Base-by-base conservation (phyloP, 2,797 vertebrate species). In the Simalia tracyae region DNA sequence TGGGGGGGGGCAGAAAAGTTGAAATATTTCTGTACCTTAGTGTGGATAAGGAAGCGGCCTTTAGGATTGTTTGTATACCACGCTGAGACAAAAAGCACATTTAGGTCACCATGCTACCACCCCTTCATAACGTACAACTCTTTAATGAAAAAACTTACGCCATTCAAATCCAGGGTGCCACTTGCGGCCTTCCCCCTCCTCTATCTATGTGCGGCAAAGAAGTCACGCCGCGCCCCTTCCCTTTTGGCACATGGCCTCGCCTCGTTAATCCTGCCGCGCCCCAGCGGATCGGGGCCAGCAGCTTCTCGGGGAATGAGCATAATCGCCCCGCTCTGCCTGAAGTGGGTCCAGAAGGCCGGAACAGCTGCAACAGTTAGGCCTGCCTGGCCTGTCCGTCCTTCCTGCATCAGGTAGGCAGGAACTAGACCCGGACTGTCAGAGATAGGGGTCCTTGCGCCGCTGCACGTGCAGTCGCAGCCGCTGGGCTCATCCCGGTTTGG, bases 201-300 rank as follows among this genome's bases (percentile, higher is more conserved):
- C 14, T 54, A 63, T 50, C 91, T 89, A 89, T 63, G 93, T 92
- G 91, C 28, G 7, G 36, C 64, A 12, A 61, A 19, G 57, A 4
- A 64, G 89, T 90, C 91, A 92, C 89, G 89, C 89, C 63, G 86
- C 50, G 46, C 17, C 76, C 86, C 61, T 14, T 76, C 84, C 88
- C 59, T 42, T 26, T 22, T 36, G 2, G 86, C 93, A 92, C 89
- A 90, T 92, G 93, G 89, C 86, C 64, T 31, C 61, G 72, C 31
- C 61, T 28, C 72, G 28, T 54, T 93, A 93, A 93, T 90, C 93
- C 88, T 42, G 63, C 64, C 14, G 56, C 61, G 87, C 56, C 86
- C 22, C 19, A 42, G 10, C 22, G 57, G 90, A 89, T 68, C 90
- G 19, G 76, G 26, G 61, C 26, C 76, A 68, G 36, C 22, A 91